Conservation (phyloP, 2,888 invertebrate genomes). For the Macropis europaea region DNA sequence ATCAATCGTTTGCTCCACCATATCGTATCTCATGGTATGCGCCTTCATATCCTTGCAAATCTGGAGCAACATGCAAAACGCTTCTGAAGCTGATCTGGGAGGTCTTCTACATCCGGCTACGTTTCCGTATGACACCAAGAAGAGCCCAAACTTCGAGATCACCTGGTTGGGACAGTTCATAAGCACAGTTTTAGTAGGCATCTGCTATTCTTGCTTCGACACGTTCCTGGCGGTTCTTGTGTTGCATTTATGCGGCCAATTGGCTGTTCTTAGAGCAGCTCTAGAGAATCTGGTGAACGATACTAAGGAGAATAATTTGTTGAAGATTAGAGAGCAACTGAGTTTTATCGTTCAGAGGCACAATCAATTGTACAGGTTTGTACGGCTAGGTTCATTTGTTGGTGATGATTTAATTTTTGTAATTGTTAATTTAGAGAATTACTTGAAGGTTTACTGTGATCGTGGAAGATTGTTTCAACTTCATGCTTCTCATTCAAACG, state of each 20-base stretch:
- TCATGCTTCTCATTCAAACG: constrained; percentile 54
- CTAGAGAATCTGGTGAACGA: constrained; percentile 30
- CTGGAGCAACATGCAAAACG: constrained; percentile 10
- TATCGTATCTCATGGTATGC: constrained; percentile 30
- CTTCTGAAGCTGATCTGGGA: constrained; percentile 19
- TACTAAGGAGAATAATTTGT: neutral
- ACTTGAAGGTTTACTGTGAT: constrained; percentile 38
- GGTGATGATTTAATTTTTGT: neutral
- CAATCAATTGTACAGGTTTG: constrained; percentile 50
- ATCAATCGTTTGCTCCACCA: constrained; percentile 44
- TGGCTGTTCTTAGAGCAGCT: constrained; percentile 43
- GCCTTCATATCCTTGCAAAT: constrained; percentile 33
- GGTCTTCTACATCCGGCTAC: constrained; percentile 30
- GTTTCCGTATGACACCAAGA: constrained; percentile 64
- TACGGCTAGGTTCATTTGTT: neutral
- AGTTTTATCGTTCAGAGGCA: constrained; percentile 48
- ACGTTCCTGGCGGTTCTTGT: constrained; percentile 63
- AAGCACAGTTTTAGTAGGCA: constrained; percentile 56
- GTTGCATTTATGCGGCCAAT: constrained; percentile 69
- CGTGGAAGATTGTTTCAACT: constrained; percentile 59
- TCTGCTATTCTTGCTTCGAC: constrained; percentile 65
- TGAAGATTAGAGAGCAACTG: constrained; percentile 4
- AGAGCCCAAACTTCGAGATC: constrained; percentile 58
- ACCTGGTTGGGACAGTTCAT: constrained; percentile 65
- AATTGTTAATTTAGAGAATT: neutral